Base-by-base conservation (phyloP, 2,113 vertebrate genomes). In the Mionectes macconnelli region DNA sequence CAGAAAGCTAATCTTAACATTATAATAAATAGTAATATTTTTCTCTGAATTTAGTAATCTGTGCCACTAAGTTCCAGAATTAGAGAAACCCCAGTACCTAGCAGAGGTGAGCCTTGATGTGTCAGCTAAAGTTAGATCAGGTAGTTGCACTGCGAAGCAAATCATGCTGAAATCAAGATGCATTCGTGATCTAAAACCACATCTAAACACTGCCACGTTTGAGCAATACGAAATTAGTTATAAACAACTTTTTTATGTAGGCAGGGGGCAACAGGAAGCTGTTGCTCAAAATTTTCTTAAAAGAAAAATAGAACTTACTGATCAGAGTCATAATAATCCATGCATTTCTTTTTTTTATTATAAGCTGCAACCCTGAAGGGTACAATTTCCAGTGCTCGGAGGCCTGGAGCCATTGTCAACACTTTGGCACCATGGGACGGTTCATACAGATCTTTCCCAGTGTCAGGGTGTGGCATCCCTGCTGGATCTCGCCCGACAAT, bases 301-400 rank as follows among this genome's bases (percentile, higher is more conserved):
- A 84, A 89, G 20, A 5, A 88, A 95, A 95, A 91, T 27, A 93
- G 31, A 80, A 97, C 99, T 99, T 98, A 99, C 99, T 99, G 99
- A 87, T 99, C 97, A 12, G 98, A 95, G 66, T 99, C 98, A 63
- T 99, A 99, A 96, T 99, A 99, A 96, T 99, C 99, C 99, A 99
- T 99, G 44, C 98, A 98, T 94, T 97, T 98, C 97, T 99, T 99
- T 66, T 98, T 98, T 84, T 99, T 99, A 94, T 99, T 99, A 95
- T 99, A 99, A 56, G 99, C 99, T 30, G 99, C 99, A 15, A 99
- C 99, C 78, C 99, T 98, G 94, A 99, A 99, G 82, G 99, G 99
- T 45, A 99, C 99, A 7, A 99, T 99, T 97, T 99, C 99, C 95
- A 99, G 84, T 3, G 99, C 99, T 97, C 99, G 99, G 60, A 99